Evolutionary conservation across 2,888 invertebrate genomes (phyloP).

Genomic region (Andrena minutula): DNA sequence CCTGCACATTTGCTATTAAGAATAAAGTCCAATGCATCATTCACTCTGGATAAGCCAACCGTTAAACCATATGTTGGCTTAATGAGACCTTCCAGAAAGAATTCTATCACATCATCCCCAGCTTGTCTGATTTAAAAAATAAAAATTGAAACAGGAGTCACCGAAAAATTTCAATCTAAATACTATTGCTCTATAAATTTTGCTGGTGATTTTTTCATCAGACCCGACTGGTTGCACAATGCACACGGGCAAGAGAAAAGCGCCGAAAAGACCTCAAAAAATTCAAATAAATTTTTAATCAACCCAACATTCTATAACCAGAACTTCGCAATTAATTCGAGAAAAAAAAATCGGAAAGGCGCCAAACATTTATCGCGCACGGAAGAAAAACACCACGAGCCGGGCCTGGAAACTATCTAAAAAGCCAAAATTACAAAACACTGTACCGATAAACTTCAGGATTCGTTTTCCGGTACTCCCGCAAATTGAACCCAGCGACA

Average conservation of each 20-base stretch:
- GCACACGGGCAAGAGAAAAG: too few relatives aligned
- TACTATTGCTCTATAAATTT: too few relatives aligned
- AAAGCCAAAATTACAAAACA: not conserved
- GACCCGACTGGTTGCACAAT: too few relatives aligned
- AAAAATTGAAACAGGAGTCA: slow-evolving; percentile 37
- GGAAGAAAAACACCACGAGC: too few relatives aligned
- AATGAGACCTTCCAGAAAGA: slow-evolving; percentile 88
- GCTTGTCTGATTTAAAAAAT: slow-evolving; percentile 82
- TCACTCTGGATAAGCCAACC: slow-evolving; percentile 87
- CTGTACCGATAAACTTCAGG: slow-evolving; percentile 86
- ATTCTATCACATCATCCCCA: slow-evolving; percentile 87
- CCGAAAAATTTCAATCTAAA: not conserved
- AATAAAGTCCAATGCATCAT: slow-evolving; percentile 87
- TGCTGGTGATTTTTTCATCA: too few relatives aligned
- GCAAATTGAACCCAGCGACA: slow-evolving; percentile 86
- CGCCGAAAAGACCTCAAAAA: too few relatives aligned
- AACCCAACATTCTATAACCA: too few relatives aligned
- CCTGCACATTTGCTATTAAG: slow-evolving; percentile 87
- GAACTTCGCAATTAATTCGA: too few relatives aligned
- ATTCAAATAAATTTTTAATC: not conserved
- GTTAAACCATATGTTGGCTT: slow-evolving; percentile 87
- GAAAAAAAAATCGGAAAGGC: not conserved
- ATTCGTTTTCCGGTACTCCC: slow-evolving; percentile 85
- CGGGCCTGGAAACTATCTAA: too few relatives aligned
- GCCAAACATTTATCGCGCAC: too few relatives aligned